phyloP scores from a whole-genome alignment of 2,888 invertebrate species.

The Lasius fuliginosus region DNA sequence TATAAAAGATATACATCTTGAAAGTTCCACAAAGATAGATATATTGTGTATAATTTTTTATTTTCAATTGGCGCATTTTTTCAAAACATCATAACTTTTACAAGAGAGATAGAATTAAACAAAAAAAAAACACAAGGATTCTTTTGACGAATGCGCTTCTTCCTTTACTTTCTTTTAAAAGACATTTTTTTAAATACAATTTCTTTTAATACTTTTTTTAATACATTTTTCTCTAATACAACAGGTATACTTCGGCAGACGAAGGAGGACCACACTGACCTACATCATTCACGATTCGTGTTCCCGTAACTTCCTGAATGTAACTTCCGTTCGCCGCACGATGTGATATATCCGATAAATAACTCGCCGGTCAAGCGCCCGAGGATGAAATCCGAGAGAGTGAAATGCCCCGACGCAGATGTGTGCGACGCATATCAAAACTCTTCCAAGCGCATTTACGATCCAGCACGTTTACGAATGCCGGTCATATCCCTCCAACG shows the following conservation, averaged over 20 bases:
- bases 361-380: slow-evolving; percentile 29
- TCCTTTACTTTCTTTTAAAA: too few relatives aligned
- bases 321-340: background rate
- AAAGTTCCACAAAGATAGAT: background rate
- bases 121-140: too few relatives aligned
- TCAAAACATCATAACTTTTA: background rate
- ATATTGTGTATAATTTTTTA: background rate
- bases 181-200: too few relatives aligned
- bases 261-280: slow-evolving; percentile 23
- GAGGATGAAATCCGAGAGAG: slow-evolving; percentile 49
- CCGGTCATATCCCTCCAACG: slow-evolving; percentile 36
- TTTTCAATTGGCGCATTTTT: background rate
- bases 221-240: background rate
- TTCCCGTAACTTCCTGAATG: background rate
- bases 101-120: background rate
- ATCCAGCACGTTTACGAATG: slow-evolving; percentile 44
- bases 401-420: slow-evolving; percentile 23
- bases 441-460: background rate
- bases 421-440: slow-evolving; percentile 44
- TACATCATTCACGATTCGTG: background rate
- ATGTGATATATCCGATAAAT: slow-evolving; percentile 24
- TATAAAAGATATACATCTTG: background rate
- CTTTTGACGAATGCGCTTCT: too few relatives aligned
- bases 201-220: too few relatives aligned
- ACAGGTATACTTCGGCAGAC: background rate